phyloP scores from a whole-genome alignment of 2,888 invertebrate genomes.

The Xanthia icteritia region DNA sequence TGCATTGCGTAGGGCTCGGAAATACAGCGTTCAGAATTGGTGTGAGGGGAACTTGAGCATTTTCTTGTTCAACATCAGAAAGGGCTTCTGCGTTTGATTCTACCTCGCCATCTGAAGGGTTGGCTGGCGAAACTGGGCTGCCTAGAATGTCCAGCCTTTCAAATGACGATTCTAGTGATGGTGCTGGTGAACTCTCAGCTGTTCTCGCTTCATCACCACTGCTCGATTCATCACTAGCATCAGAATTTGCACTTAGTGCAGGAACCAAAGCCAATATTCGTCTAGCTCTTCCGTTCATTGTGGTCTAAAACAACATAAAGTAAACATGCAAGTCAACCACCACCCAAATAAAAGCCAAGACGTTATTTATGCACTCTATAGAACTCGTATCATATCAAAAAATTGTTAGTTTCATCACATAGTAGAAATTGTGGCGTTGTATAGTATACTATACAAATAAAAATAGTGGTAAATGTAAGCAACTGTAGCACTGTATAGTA shows the following conservation, averaged over 20 bases:
- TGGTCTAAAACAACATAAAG: conserved; percentile 2
- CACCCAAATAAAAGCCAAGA: no score
- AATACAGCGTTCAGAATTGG: conserved; percentile 9
- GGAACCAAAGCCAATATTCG: conserved; percentile 11
- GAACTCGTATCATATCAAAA: neutral
- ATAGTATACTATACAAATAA: no score
- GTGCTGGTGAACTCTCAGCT: conserved; percentile 4
- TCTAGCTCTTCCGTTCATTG: conserved; percentile 16
- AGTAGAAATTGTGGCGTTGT: no score
- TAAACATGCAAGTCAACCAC: neutral
- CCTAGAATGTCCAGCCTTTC: conserved; percentile 3
- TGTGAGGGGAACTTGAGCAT: neutral
- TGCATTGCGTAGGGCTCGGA: neutral
- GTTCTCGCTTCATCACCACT: neutral
- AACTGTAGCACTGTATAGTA: no score
- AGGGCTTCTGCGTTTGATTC: no score
- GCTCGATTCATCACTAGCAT: neutral
- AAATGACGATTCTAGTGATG: neutral
- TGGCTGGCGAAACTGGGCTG: neutral
- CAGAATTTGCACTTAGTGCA: conserved; percentile 1
- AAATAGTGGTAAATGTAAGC: no score
- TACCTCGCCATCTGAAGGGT: neutral
- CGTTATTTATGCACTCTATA: neutral
- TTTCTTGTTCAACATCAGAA: conserved; percentile 8
- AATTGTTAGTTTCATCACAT: no score